These are phyloP conservation scores for Rachycentron canadum DNA, from an alignment of 2,797 vertebrate species.

Conservation along the genomic window DNA sequence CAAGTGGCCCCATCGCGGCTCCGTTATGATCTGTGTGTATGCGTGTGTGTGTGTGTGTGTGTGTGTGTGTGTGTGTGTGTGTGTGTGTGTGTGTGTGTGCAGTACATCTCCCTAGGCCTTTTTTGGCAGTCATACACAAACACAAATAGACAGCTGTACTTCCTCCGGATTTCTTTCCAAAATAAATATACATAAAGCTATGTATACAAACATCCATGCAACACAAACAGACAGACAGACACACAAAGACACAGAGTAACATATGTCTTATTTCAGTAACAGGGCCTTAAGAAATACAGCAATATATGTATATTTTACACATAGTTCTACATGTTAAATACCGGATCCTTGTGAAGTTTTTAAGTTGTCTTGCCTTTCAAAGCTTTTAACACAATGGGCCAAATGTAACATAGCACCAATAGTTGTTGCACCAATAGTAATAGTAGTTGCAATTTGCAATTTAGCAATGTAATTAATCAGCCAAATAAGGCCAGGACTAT, in stretches of 20 bases:
- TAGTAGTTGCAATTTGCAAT: background rate
- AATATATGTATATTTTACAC: no score
- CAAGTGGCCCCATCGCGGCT: conserved; percentile 66
- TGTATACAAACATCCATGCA: background rate
- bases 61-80: no score
- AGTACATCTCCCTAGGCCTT: conserved; percentile 48
- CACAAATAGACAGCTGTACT: conserved; percentile 50
- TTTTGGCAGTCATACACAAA: conserved; percentile 49
- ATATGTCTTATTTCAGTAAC: conserved; percentile 15
- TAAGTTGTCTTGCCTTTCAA: background rate
- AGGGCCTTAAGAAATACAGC: background rate
- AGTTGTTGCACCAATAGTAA: no score
- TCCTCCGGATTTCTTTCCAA: conserved; percentile 33
- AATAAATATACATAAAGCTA: conserved; percentile 33
- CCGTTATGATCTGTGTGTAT: conserved; percentile 32
- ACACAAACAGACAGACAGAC: conserved; percentile 1
- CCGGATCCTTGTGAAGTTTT: background rate
- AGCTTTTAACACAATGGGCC: background rate
- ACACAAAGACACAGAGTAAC: background rate
- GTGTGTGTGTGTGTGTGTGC: conserved; percentile 24
- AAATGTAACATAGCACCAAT: background rate
- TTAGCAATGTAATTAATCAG: background rate
- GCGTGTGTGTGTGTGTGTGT: conserved; percentile 30
- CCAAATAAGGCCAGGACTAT: background rate
- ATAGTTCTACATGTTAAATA: conserved; percentile 1